Conservation (phyloP, 2,797 vertebrate genomes). For the Takifugu rubripes region DNA sequence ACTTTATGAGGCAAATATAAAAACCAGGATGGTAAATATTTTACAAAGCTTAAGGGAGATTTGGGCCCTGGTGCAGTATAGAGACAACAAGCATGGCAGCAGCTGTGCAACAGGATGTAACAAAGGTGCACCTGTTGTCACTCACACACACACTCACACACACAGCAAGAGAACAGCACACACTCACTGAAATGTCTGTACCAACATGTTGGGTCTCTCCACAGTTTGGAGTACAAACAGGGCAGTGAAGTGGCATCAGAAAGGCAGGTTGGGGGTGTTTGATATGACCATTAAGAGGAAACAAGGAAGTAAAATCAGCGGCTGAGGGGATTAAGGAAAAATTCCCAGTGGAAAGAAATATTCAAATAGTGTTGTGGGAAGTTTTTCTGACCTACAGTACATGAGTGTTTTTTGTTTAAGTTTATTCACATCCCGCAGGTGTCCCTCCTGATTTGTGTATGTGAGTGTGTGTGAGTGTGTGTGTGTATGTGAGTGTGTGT, state of each 20-base stretch:
- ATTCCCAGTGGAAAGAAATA: conserved; percentile 41
- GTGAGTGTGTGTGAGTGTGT: conserved; percentile 4
- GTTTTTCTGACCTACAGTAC: conserved; percentile 44
- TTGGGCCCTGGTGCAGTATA: conserved; percentile 16
- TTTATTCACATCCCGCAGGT: conserved; percentile 11
- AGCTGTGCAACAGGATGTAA: conserved; percentile 54
- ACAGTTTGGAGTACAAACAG: conserved; percentile 62
- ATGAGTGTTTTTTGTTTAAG: conserved; percentile 39
- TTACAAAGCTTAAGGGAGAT: conserved; percentile 2
- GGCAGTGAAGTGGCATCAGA: conserved; percentile 27
- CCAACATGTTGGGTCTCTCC: conserved; percentile 34
- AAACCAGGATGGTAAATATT: too few species aligned
- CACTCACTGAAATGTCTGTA: conserved; percentile 24
- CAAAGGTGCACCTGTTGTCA: conserved; percentile 64
- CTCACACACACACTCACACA: conserved; percentile 25
- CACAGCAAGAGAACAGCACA: conserved; percentile 15
- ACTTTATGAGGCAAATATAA: not conserved
- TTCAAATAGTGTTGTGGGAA: conserved; percentile 44
- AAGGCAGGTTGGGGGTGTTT: conserved; percentile 46
- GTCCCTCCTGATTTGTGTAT: not conserved
- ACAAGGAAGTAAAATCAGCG: conserved; percentile 60
- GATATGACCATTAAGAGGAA: conserved; percentile 41
- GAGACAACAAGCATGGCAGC: conserved; percentile 46
- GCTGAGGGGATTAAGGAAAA: conserved; percentile 47
- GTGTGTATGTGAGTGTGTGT: conserved; percentile 29